Conservation (phyloP, 2,113 vertebrate species). For the Sisor rabdophorus region DNA sequence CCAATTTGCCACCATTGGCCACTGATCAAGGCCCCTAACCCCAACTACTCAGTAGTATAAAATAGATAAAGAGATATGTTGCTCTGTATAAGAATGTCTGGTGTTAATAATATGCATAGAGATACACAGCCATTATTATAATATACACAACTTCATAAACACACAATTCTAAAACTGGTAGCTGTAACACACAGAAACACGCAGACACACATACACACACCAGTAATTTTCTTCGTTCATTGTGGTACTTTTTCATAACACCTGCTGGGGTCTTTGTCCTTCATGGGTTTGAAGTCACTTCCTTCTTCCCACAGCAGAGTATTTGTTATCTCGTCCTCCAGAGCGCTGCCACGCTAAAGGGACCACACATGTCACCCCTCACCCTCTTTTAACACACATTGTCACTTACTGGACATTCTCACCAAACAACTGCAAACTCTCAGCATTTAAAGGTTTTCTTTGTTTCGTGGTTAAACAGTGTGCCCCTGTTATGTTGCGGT, state of each 20-base stretch:
- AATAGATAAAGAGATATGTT: no score
- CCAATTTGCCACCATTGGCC: no score
- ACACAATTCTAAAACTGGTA: neutral
- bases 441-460: no score
- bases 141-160: neutral
- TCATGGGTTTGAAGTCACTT: slow-evolving; percentile 48
- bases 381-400: slow-evolving; percentile 22
- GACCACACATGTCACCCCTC: slow-evolving; percentile 24
- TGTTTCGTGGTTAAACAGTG: no score
- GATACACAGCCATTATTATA: neutral
- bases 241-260: slow-evolving; percentile 48
- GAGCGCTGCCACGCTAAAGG: slow-evolving; percentile 19
- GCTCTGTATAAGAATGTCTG: no score
- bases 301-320: slow-evolving; percentile 47
- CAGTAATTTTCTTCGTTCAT: slow-evolving; percentile 1
- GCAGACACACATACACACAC: neutral
- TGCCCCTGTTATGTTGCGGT: no score
- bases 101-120: neutral
- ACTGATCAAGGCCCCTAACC: no score
- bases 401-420: neutral
- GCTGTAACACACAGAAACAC: slow-evolving; percentile 20
- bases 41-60: no score
- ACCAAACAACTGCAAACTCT: neutral
- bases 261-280: slow-evolving; percentile 55
- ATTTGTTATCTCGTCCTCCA: slow-evolving; percentile 51